Percentiles rank a stretch among this genome's conserved stretches.
Conservation (phyloP, 35 echinoderm and acorn worm genomes). For the Stichopus chloronotus region DNA sequence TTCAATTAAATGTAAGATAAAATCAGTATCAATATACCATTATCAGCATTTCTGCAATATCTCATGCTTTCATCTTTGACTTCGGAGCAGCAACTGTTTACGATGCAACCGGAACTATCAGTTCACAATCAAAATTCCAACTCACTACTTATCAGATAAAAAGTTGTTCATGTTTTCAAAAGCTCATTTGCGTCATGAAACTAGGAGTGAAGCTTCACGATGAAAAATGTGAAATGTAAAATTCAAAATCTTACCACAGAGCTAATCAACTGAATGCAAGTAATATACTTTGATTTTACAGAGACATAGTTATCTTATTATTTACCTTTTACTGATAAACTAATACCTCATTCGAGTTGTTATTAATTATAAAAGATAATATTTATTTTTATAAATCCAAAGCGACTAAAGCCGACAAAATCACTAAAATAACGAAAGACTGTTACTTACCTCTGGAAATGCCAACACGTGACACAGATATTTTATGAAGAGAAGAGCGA, state of each 20-base stretch:
- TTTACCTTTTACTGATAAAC: neutral
- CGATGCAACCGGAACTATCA: too few relatives aligned
- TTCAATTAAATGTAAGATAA: too few relatives aligned
- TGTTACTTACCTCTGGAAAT: constrained; percentile 31
- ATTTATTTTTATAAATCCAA: neutral
- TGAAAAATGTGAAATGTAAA: neutral
- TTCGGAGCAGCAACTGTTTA: too few relatives aligned
- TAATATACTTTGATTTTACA: neutral
- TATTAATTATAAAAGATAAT: neutral
- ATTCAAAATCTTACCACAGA: neutral
- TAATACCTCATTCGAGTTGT: neutral
- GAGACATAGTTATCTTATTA: neutral
- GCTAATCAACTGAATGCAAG: neutral
- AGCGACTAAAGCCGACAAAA: neutral
- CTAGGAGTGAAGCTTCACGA: neutral
- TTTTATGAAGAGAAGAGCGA: neutral
- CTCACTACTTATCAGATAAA: too few relatives aligned
- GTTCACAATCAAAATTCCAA: too few relatives aligned
- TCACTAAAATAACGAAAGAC: neutral
- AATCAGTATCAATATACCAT: too few relatives aligned
- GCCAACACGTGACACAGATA: constrained; percentile 1
- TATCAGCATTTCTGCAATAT: too few relatives aligned
- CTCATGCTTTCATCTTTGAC: too few relatives aligned
- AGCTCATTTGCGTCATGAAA: neutral
- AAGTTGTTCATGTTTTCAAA: neutral